Conservation (phyloP, 2,888 invertebrate genomes). For the Tinea trinotella region DNA sequence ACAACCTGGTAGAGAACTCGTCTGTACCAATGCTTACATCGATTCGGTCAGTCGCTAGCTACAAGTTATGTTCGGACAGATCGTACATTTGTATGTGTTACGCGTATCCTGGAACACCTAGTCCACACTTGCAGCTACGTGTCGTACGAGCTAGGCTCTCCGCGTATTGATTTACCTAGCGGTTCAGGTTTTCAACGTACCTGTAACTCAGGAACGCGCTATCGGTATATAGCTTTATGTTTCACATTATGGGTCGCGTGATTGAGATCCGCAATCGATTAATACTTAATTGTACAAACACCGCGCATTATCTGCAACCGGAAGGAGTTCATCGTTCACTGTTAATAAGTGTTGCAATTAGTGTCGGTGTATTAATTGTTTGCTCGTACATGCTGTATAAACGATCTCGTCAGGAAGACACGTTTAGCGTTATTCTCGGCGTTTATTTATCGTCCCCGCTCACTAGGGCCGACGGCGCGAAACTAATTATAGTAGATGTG, state of each 20-base stretch:
- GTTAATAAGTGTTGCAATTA: not conserved
- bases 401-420: not conserved
- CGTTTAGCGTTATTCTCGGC: slow-evolving; percentile 14
- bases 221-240: slow-evolving; percentile 29
- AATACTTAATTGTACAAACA: not conserved
- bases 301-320: not conserved
- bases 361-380: not conserved
- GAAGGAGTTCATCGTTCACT: not conserved
- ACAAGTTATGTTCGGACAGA: too few species aligned
- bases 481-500: slow-evolving; percentile 61
- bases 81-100: too few species aligned
- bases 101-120: too few species aligned
- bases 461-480: slow-evolving; percentile 37
- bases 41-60: too few species aligned
- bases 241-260: slow-evolving; percentile 26
- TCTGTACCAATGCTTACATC: too few species aligned
- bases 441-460: slow-evolving; percentile 46
- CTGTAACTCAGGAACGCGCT: too few species aligned
- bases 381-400: slow-evolving; percentile 8
- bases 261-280: not conserved
- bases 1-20: too few species aligned
- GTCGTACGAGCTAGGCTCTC: too few species aligned
- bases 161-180: too few species aligned
- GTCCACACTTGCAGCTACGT: too few species aligned
- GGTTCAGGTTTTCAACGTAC: too few species aligned